Base-by-base conservation (phyloP, 64 coral and sea anemone species). In the Platygyra sinensis region DNA sequence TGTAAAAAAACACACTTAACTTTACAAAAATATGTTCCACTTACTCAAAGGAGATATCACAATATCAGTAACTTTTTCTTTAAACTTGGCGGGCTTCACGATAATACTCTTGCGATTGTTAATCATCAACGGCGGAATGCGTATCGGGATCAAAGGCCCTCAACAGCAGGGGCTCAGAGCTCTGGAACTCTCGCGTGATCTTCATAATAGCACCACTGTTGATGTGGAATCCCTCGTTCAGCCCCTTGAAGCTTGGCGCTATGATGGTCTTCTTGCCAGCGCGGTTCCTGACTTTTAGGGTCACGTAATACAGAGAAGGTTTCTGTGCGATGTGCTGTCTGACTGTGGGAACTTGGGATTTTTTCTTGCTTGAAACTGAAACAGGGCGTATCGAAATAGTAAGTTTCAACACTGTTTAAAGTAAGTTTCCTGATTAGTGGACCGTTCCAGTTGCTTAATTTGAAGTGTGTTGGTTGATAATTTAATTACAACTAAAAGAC, bases 271-370 rank as follows among this genome's bases (percentile, higher is more conserved):
- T 97, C 83, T 90, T 94, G 57, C 95, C 95, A 15, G 83, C 92
- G 63, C 90, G 86, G 92, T 96, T 96, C 63, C 75, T 86, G 50
- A 96, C 92, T 85, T 94, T 96, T 32, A 96, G 62, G 0, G 95
- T 96, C 52, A 96, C 83, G 39, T 96, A 96, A 30, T 88, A 96
- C 62, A 94, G 67, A 5, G 95, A 87, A 1, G 85, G 82, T 60
- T 89, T 96, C 52, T 18, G 27, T 2, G 72, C 61, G 87, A 67
- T 78, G 38, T 36, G 73, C 10, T 84, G 74, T n/a, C 87, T 76
- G 14, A 30, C 49, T 10, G 30, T 52, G 11, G 90, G 90, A 18
- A 85, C 73, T 0, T 16, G 19, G 38, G 60, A 55, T 86, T 86
- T 85, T 55, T 86, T 91, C 33, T 67, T 74, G 11, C 39, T 60